phyloP scores from a whole-genome alignment of 1,140 invertebrate genomes.

The Cyclargus thomasi region DNA sequence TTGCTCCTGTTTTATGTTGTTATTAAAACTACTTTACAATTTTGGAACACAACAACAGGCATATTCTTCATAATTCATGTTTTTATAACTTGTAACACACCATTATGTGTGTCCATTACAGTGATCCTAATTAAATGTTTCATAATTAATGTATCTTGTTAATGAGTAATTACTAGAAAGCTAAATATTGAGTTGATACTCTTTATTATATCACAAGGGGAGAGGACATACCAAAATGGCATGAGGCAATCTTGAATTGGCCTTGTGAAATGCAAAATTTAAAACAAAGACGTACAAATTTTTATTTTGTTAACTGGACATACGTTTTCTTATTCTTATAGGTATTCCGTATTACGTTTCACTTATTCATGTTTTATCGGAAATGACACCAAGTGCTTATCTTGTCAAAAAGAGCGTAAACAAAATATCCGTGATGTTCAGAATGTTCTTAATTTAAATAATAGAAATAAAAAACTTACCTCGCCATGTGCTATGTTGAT shows the following conservation, averaged over 20 bases:
- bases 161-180: neutral
- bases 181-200: neutral
- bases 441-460: neutral
- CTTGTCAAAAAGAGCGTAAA: neutral
- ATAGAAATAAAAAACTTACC: slow-evolving; percentile 70
- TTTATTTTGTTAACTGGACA: neutral
- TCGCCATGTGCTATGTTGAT: slow-evolving; percentile 98
- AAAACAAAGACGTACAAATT: neutral
- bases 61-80: too few relatives aligned
- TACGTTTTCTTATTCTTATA: neutral
- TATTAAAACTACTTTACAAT: too few relatives aligned
- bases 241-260: neutral
- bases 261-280: neutral
- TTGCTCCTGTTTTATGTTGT: too few relatives aligned
- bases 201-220: neutral
- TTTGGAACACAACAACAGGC: too few relatives aligned
- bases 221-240: neutral
- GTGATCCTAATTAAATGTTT: too few relatives aligned
- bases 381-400: neutral
- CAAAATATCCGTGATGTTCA: neutral
- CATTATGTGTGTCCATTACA: too few relatives aligned
- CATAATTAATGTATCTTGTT: neutral
- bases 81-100: too few relatives aligned
- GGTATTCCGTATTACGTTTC: neutral
- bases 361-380: slow-evolving; percentile 2